phyloP scores from a whole-genome alignment of 2,888 invertebrate genomes.

The Luperina testacea region DNA sequence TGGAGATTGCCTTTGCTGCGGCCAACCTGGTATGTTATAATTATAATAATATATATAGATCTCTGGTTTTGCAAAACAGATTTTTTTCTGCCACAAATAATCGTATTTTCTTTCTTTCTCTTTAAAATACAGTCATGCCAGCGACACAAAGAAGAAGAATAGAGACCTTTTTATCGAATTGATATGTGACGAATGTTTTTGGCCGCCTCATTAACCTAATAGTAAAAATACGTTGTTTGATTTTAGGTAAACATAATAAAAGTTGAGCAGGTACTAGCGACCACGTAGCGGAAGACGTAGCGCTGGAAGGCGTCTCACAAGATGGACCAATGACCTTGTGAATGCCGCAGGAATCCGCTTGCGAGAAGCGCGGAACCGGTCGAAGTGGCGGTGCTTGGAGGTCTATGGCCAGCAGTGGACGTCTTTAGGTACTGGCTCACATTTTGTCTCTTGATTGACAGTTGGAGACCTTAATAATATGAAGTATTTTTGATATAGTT shows the following conservation, averaged over 20 bases:
- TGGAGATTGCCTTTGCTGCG: neutral
- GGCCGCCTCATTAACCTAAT: neutral
- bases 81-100: no score
- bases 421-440: neutral
- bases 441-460: neutral
- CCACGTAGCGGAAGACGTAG: neutral
- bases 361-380: neutral
- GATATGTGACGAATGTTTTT: neutral
- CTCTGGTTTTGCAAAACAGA: no score
- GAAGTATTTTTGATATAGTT: neutral
- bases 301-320: no score
- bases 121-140: no score
- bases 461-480: no score
- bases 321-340: neutral
- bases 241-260: neutral
- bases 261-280: neutral
- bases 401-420: neutral
- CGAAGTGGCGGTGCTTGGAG: neutral
- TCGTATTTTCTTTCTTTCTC: no score
- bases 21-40: neutral
- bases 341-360: no score
- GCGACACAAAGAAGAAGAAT: no score
- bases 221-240: neutral
- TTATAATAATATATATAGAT: neutral
- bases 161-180: neutral